Evolutionary conservation across 2,888 invertebrate genomes (phyloP), one percentile per base, ranked within the genome.

Genomic region (Dicyrtomina minuta): DNA sequence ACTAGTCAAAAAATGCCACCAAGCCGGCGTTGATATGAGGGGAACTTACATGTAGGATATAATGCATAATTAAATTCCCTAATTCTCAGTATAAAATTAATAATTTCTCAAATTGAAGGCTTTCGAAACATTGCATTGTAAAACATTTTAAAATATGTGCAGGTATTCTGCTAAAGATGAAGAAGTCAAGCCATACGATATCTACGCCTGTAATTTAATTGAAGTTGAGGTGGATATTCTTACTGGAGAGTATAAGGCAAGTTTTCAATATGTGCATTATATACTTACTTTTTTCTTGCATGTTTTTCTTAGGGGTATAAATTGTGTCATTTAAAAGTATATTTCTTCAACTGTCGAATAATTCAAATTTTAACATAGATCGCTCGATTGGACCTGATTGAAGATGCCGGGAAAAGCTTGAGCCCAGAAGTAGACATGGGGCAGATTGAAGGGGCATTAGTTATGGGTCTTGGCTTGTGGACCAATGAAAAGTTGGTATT

Each of bases 401-500:
- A 77, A 66, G 80, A 80, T 66, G 78, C 78, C 64, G n/a, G n/a
- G n/a, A n/a, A n/a, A n/a, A n/a, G n/a, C n/a, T n/a, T n/a, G n/a
- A n/a, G n/a, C n/a, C n/a, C 64, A 2, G 64, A 65, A 13, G 72
- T 80, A 4, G 84, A 84, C 74, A 75, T 84, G 13, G 83, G 83
- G 0, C 84, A 84, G 75, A 79, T 81, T 15, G 82, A 83, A 76
- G 56, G 56, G 2, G n/a, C 44, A 2, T 43, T 56, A 39, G 83
- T 90, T 0, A 90, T 90, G 90, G 86, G 86, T 0, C 73, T 84
- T 10, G 93, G 93, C 1, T 90, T 89, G 78, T 91, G 88, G 86
- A 88, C 90, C 0, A 86, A 85, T 0, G 93, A 93, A 79, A 87
- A 90, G 74, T 80, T 89, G 22, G 81, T 88, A 0, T 88, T 86